Evolutionary conservation across 2,113 vertebrate species (phyloP).

Genomic region (Merops nubicus): DNA sequence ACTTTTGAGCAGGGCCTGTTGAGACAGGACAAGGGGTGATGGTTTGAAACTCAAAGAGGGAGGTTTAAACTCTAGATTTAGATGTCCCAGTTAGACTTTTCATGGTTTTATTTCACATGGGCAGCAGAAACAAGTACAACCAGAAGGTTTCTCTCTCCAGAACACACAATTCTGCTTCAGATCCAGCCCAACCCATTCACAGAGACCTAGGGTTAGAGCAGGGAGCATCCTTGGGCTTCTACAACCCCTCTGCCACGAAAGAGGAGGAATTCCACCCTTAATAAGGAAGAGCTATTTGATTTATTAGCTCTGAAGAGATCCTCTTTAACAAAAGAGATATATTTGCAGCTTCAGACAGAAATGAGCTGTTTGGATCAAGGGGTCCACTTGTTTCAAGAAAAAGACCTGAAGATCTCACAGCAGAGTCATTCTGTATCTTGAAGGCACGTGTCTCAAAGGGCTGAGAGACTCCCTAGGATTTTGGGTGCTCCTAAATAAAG

Average conservation of each 20-base stretch:
- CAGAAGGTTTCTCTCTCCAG: background rate
- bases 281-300: background rate
- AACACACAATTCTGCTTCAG: background rate
- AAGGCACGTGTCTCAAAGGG: background rate
- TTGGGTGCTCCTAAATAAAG: background rate
- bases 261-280: background rate
- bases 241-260: background rate
- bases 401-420: background rate
- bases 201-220: background rate
- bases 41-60: no score
- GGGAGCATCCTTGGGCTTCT: background rate
- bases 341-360: background rate
- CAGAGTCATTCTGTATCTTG: background rate
- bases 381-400: background rate
- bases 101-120: background rate
- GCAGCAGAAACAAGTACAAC: background rate
- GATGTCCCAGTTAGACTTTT: background rate
- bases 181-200: background rate
- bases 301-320: background rate
- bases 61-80: background rate
- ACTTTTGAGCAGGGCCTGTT: no score
- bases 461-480: background rate
- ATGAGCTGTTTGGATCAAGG: background rate
- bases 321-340: background rate
- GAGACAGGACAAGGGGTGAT: no score